Conservation (phyloP, 2,797 vertebrate genomes). For the Cheirogaleus major region DNA sequence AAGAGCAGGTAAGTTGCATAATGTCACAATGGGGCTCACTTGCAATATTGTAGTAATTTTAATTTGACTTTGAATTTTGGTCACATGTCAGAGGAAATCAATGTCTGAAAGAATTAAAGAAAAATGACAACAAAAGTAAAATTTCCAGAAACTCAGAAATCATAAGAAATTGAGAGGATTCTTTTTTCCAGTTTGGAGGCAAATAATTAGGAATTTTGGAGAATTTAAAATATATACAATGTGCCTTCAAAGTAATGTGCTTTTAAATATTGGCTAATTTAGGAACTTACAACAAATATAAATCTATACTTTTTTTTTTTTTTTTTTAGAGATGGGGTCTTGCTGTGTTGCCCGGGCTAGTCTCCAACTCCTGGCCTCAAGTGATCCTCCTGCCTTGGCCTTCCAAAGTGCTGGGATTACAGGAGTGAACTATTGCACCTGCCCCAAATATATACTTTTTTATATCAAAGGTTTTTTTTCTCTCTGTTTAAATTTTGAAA, state of each 20-base stretch:
- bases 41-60: neutral
- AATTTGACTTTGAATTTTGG: neutral
- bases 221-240: neutral
- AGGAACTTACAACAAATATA: neutral
- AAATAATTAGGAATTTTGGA: neutral
- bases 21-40: neutral
- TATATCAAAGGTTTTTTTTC: neutral
- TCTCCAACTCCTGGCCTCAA: too few relatives aligned
- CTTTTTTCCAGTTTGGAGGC: neutral
- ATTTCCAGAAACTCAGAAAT: neutral
- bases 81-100: neutral
- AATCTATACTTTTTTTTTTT: too few relatives aligned
- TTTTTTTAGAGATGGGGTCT: too few relatives aligned
- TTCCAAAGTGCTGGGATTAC: too few relatives aligned
- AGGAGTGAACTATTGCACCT: too few relatives aligned
- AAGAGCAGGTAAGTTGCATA: too few relatives aligned
- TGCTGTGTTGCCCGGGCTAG: too few relatives aligned
- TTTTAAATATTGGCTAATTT: slow-evolving; percentile 7
- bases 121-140: neutral
- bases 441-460: neutral
- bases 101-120: too few relatives aligned
- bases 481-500: neutral
- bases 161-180: neutral
- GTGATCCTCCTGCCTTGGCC: too few relatives aligned
- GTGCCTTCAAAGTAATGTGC: neutral